Evolutionary conservation across 2,797 vertebrate species (phyloP).

Genomic region (Hapalemur alaotrensis): DNA sequence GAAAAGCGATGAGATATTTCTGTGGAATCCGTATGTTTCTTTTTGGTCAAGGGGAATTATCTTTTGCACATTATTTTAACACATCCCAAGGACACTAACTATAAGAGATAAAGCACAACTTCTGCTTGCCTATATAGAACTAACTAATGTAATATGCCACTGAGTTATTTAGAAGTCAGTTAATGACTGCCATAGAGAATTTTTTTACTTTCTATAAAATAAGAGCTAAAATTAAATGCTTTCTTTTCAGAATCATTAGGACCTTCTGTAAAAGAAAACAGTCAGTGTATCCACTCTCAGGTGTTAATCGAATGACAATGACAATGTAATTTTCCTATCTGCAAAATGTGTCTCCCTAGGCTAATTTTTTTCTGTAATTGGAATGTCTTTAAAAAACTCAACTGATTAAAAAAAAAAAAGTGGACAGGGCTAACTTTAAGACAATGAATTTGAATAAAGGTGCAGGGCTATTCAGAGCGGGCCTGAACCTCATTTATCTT

Average conservation of each 20-base stretch:
- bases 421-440: slow-evolving; percentile 60
- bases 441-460: slow-evolving; percentile 54
- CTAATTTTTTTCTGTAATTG: slow-evolving; percentile 76
- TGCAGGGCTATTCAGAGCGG: neutral
- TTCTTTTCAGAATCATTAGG: slow-evolving; percentile 77
- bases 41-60: neutral
- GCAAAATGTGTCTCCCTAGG: slow-evolving; percentile 71
- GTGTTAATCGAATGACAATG: slow-evolving; percentile 78
- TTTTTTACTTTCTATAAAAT: slow-evolving; percentile 75
- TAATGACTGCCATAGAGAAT: slow-evolving; percentile 77
- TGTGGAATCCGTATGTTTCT: neutral
- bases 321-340: slow-evolving; percentile 77
- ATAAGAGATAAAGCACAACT: slow-evolving; percentile 49
- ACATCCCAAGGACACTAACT: slow-evolving; percentile 55
- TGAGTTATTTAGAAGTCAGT: slow-evolving; percentile 53
- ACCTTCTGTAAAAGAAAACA: slow-evolving; percentile 77
- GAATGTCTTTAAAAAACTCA: slow-evolving; percentile 69
- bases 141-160: slow-evolving; percentile 57
- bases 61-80: slow-evolving; percentile 40
- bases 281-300: slow-evolving; percentile 70
- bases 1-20: neutral
- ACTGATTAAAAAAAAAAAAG: slow-evolving; percentile 61
- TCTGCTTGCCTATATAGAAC: slow-evolving; percentile 44
- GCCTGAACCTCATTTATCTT: neutral
- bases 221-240: slow-evolving; percentile 79